Evolutionary conservation across 2,797 vertebrate genomes (phyloP), one percentile per base, ranked within the genome.

Genomic region (Falco rusticolus): DNA sequence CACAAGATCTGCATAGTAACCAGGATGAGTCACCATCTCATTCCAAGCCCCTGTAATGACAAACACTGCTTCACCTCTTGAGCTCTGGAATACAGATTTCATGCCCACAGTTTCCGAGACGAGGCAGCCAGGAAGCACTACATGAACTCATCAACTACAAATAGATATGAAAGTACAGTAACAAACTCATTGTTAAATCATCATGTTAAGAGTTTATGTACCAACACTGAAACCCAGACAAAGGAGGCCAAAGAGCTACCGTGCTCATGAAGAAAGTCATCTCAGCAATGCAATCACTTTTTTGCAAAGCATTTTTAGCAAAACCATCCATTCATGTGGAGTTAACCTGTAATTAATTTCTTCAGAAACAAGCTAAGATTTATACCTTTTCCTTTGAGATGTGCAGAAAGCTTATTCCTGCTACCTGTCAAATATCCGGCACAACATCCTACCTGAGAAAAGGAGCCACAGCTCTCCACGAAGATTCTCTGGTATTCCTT

Each of bases 401-500:
- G 16, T 54, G 45, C 43, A 65, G 41, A 69, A 76, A 79, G 26
- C 10, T 92, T 77, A 45, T 15, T 47, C 16, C n/a, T 83, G 39
- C 34, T 28, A 78, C 34, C 16, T 84, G 41, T 48, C 65, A 37
- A 84, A 66, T 45, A 87, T 11, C 20, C 39, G 77, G 56, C 56
- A 94, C 41, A 84, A 51, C 13, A 5, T 47, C 96, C 96, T 92
- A 99, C 99, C 99, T 64, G 99, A 99, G 97, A 99, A 99, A 31
- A 99, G 98, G 75, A 99, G 98, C 99, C 99, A 99, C 26, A 99
- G 98, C 78, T 99, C 99, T 60, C 99, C 99, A 31, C 99, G 98
- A 47, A 99, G 98, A 66, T 94, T 96, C 90, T 99, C 99, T 1
- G 99, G 99, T 81, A 99, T 99, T 71, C 99, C 99, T 41, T 98